Base-by-base conservation (phyloP, 2,113 vertebrate genomes). In the Raja brachyura region DNA sequence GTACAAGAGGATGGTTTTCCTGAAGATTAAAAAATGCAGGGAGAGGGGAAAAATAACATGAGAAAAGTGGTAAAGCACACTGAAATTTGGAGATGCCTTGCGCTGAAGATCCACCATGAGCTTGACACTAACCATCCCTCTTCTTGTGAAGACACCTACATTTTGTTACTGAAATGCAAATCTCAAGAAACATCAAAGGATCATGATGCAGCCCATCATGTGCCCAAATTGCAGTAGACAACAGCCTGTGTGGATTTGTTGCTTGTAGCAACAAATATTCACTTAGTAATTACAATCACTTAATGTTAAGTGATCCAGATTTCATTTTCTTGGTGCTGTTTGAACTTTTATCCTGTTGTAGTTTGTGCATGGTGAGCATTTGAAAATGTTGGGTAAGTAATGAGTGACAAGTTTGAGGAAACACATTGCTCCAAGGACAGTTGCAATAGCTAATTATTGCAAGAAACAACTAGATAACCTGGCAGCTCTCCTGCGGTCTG, bases 401-500 rank as follows among this genome's bases (percentile, higher is more conserved):
- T 85, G n/a, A 5, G 2, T 86, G 59, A n/a, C 81, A 86, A 61
- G 81, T 31, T 63, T 88, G n/a, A 66, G n/a, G 56, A 31, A 88
- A 88, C 14, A 88, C 28, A 25, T 14, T 86, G 56, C 61, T 63
- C 13, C 83, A 86, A 86, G 56, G 9, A 61, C 63, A 86, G 56
- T n/a, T 86, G 39, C 3, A 28, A 13, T 54, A 85, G 83, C 56
- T n/a, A 86, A 86, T 86, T 86, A 86, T 63, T 86, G 14, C 13
- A 63, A 61, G 83, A 86, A 86, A 86, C 56, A 86, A 63, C 83
- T 16, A n/a, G 56, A 63, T 63, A 86, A 31, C 56, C n/a, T 63
- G 56, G 83, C 56, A 63, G 83, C 25, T 86, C 61, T 86, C 56
- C 56, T 61, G 83, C 28, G 56, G 83, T 86, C 83, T 86, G 83